A percentile compares a stretch with the other conserved stretches of the same genome.
Evolutionary conservation across 2,888 invertebrate species (phyloP).

Genomic region (Acleris cristana): DNA sequence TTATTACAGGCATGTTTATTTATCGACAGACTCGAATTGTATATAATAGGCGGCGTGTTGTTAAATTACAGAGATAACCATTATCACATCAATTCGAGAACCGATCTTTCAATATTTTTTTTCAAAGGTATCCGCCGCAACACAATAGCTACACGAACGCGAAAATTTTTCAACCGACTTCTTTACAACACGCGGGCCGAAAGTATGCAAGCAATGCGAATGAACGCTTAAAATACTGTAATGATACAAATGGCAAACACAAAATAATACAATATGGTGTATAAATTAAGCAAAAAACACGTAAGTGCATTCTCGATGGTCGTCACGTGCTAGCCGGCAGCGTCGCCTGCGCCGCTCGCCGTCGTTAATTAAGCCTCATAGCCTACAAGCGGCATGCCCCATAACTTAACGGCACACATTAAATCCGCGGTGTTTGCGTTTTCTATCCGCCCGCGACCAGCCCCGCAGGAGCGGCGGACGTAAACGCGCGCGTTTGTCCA

Average conservation of each 20-base stretch:
- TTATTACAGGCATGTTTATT: slow-evolving; percentile 68
- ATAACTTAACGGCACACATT: slow-evolving; percentile 46
- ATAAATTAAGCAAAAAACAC: slow-evolving; percentile 37
- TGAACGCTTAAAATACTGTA: slow-evolving; percentile 32
- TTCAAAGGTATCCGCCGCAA: slow-evolving; percentile 25
- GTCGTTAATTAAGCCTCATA: slow-evolving; percentile 50
- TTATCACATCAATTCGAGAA: slow-evolving; percentile 27
- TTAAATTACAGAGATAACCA: slow-evolving; percentile 33
- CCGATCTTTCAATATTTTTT: slow-evolving; percentile 29
- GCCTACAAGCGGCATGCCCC: slow-evolving; percentile 46
- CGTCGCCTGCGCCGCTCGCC: slow-evolving; percentile 40
- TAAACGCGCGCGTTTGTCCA: slow-evolving; percentile 57
- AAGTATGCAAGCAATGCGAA: slow-evolving; percentile 27
- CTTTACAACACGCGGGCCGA: slow-evolving; percentile 15
- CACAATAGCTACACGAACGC: slow-evolving; percentile 30
- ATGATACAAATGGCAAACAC: slow-evolving; percentile 35
- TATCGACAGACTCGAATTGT: slow-evolving; percentile 55
- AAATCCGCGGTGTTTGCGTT: slow-evolving; percentile 28
- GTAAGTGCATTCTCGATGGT: slow-evolving; percentile 36
- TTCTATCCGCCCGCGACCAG: slow-evolving; percentile 24
- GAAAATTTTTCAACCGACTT: slow-evolving; percentile 24
- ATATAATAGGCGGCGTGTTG: slow-evolving; percentile 22
- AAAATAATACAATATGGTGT: slow-evolving; percentile 23
- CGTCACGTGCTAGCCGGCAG: slow-evolving; percentile 54
- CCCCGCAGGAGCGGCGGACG: slow-evolving; percentile 43